Evolutionary conservation across 2,888 invertebrate genomes (phyloP), one percentile per base, ranked within the genome.

Genomic region (Callosobruchus maculatus): DNA sequence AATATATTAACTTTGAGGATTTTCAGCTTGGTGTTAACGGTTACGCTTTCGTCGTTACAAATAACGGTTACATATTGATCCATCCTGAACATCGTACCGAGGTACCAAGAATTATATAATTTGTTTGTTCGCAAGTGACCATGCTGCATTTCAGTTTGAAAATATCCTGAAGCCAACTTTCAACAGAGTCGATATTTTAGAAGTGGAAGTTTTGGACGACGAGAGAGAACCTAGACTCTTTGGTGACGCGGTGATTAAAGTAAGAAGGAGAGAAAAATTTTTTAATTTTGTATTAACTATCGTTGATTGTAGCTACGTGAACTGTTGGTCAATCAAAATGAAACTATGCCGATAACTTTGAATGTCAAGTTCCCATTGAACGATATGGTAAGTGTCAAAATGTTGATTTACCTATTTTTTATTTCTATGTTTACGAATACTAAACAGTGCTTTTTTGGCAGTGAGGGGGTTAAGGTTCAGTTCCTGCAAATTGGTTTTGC

Each of bases 21-120:
- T 30, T 80, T 70, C 87, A 98, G 97, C 90, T 98, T 80, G 98
- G 98, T 73, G 97, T 97, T 20, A 96, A 97, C 86, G 97, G 96
- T 71, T 98, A 98, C 86, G 95, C 97, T 49, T 98, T 98, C 87
- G 95, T 97, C 83, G 95, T 98, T 30, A 98, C 98, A 75, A 97
- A 98, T 86, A 98, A 99, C 87, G 98, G 98, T 79, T 97, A 97
- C 87, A 92, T 98, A 78, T 89, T 99, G 80, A 95, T 94, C 84
- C 98, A 99, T 89, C 98, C 98, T 18, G 97, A 98, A 87, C 92
- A 97, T 82, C 91, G 97, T 84, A 97, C 98, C 79, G 94, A 96
- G 89, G 97, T 97, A 90, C 89, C 4, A 5, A 26, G 26, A 26
- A 26, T 49, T 49, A 49, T 49, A 49, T 49, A 18, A 49, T 49